Conservation (phyloP, 2,113 vertebrate genomes). For the Gadus macrocephalus region DNA sequence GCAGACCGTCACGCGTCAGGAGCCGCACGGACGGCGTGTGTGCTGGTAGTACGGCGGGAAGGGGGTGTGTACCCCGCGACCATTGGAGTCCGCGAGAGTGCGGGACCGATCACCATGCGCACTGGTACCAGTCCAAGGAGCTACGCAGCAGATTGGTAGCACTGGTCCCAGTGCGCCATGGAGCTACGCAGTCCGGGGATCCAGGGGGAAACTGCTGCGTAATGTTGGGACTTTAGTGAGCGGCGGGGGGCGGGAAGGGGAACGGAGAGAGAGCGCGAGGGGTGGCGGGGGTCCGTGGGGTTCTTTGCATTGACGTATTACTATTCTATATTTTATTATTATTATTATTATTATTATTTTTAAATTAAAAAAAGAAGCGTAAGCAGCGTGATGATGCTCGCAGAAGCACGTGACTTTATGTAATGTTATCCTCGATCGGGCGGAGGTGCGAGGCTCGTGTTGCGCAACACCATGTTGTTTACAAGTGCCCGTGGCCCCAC, state of each 20-base stretch:
- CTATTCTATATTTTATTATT: too few species aligned
- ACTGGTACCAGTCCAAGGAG: constrained; percentile 6
- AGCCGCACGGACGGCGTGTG: too few species aligned
- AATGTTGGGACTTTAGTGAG: constrained; percentile 22
- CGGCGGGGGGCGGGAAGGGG: too few species aligned
- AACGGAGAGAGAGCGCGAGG: too few species aligned
- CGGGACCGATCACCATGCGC: constrained; percentile 2
- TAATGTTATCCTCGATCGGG: background rate
- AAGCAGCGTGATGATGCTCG: background rate
- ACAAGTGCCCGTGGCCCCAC: constrained; percentile 67
- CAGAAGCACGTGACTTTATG: background rate
- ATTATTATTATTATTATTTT: too few species aligned
- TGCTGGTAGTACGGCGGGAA: background rate
- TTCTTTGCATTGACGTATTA: too few species aligned
- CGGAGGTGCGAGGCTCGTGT: constrained; percentile 22
- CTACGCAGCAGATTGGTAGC: constrained; percentile 40
- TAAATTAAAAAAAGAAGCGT: too few species aligned
- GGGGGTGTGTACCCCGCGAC: constrained; percentile 37
- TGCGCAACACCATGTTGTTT: constrained; percentile 72
- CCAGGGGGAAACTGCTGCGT: constrained; percentile 43
- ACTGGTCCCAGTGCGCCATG: constrained; percentile 12
- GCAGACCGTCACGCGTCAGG: too few species aligned
- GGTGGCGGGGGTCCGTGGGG: too few species aligned
- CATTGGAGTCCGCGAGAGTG: background rate
- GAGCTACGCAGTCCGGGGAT: background rate